These are phyloP conservation scores for Myripristis murdjan DNA, from an alignment of 2,797 vertebrate species.

Conservation along the genomic window DNA sequence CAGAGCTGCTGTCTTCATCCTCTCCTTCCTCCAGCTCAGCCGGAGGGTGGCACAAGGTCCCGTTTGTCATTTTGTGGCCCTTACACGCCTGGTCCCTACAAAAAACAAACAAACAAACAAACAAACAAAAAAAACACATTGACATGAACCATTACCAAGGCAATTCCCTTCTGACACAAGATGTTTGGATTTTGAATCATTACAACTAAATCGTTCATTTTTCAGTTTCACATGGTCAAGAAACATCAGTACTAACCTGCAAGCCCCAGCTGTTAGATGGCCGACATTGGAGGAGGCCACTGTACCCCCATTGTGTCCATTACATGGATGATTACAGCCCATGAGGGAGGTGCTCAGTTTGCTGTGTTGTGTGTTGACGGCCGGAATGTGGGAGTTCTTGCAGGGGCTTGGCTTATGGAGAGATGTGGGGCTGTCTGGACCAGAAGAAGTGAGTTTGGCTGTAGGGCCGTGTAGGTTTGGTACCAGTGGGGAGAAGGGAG, in stretches of 20 bases:
- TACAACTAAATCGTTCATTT: not conserved
- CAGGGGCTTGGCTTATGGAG: constrained; percentile 89
- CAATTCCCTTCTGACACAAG: not conserved
- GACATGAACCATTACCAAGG: not conserved
- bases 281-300: constrained; percentile 87
- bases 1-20: constrained; percentile 98
- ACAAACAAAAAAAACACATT: constrained; percentile 18
- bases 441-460: constrained; percentile 84
- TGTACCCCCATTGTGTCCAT: constrained; percentile 91
- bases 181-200: constrained; percentile 9
- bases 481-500: constrained; percentile 88
- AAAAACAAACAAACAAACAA: no score
- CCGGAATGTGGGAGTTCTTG: constrained; percentile 93
- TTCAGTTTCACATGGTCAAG: not conserved
- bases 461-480: constrained; percentile 81
- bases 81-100: constrained; percentile 96
- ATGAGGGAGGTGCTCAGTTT: constrained; percentile 90
- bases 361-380: constrained; percentile 91
- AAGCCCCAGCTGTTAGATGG: constrained; percentile 88
- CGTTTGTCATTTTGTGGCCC: constrained; percentile 95
- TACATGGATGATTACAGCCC: constrained; percentile 94
- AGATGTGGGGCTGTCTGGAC: constrained; percentile 84
- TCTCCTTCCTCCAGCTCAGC: constrained; percentile 96
- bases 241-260: constrained; percentile 86
- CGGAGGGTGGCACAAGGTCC: constrained; percentile 90